Conservation (phyloP, 2,797 vertebrate species). For the Bradypus variegatus region DNA sequence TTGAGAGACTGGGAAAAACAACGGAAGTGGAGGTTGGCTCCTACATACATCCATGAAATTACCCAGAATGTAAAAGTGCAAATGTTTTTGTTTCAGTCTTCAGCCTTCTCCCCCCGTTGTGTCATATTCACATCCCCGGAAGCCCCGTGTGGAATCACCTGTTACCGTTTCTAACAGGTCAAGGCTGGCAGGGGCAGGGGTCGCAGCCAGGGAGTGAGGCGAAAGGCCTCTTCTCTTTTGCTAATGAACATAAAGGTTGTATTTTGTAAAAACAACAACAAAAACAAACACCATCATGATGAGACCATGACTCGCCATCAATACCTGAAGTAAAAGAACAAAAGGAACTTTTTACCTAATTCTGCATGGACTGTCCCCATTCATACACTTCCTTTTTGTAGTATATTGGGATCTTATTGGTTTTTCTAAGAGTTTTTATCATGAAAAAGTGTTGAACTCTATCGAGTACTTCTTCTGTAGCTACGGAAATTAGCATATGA, state of each 20-base stretch:
- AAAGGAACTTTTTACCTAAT: neutral
- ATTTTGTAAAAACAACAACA: neutral
- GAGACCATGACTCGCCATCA: neutral
- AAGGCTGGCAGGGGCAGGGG: neutral
- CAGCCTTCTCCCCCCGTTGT: neutral
- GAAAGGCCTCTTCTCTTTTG: neutral
- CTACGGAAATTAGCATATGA: neutral
- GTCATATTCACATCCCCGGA: neutral
- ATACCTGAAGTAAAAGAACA: neutral
- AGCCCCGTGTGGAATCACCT: neutral
- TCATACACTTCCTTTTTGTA: neutral
- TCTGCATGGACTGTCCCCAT: neutral
- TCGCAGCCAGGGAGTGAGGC: neutral
- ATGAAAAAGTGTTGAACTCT: neutral
- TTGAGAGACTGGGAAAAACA: slow-evolving; percentile 81
- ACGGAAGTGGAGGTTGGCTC: neutral
- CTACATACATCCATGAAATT: neutral
- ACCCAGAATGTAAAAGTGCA: neutral
- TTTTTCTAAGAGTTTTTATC: neutral
- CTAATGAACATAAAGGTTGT: neutral
- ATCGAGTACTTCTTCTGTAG: neutral
- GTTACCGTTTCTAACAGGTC: neutral
- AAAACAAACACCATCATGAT: neutral
- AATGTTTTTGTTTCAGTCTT: neutral
- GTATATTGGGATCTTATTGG: neutral